Base-by-base conservation (phyloP, 2,797 vertebrate genomes). In the Leucoraja ocellata region DNA sequence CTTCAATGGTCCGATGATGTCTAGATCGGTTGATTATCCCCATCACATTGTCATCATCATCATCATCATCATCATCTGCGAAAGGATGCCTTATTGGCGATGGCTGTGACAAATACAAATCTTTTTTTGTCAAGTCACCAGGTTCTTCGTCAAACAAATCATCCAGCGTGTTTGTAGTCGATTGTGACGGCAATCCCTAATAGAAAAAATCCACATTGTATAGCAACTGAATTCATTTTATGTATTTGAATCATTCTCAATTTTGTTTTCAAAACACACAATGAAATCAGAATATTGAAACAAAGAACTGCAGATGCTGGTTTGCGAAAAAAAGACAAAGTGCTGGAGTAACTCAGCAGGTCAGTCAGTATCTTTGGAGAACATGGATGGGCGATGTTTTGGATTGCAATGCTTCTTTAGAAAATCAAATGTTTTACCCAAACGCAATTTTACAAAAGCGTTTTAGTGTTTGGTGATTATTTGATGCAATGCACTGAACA, bases 71-170 rank as follows among this genome's bases (percentile, higher is more conserved):
- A 0, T 97, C 97, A 0, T 96, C 96, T 74, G 0, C 94, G 93
- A 6, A 93, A 93, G 0, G 94, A 93, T 83, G 96, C 94, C 93
- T 96, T 97, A 54, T 93, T 28, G 95, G 94, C 1, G 97, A 97
- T 18, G 97, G 97, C 32, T 94, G 95, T 0, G 95, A 95, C 39
- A 97, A 96, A 1, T 96, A 94, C 88, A 94, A 93, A 5, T 97
- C 97, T 93, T 98, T 97, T 10, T 97, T 97, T 94, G 98, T 95
- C 84, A 96, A 95, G 74, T 96, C 94, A 0, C 94, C 95, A 0
- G 98, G 95, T 0, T 97, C 98, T 0, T 97, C 98, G 36, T 99
- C 98, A 94, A 99, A 99, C 94, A 99, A 97, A 92, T 97, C 96
- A 0, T 97, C 96, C 16, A 92, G 25, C 0, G 36, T 58, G 36